A percentile compares a stretch with the other conserved stretches of the same genome.
phyloP scores from a whole-genome alignment of 2,888 invertebrate genomes.

The Callimorpha dominula region DNA sequence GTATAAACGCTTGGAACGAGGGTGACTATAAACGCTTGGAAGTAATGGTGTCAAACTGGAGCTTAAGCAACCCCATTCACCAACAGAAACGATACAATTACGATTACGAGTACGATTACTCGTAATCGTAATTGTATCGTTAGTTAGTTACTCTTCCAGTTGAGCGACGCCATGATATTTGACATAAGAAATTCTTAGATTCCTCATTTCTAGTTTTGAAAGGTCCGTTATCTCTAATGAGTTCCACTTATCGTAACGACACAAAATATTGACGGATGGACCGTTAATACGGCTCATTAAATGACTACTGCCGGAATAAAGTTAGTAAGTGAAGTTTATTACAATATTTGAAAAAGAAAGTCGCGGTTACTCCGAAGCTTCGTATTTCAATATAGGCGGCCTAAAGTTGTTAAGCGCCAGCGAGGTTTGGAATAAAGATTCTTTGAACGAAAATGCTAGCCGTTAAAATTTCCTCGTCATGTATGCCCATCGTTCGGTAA shows the following conservation, averaged over 20 bases:
- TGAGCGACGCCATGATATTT: background rate
- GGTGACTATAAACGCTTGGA: background rate
- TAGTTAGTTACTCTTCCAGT: background rate
- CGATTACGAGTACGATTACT: background rate
- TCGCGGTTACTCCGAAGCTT: background rate
- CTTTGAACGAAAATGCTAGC: background rate
- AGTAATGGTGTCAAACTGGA: background rate
- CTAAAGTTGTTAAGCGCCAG: background rate
- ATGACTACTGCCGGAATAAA: background rate
- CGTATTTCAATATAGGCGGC: background rate
- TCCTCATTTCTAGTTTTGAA: background rate
- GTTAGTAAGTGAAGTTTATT: too few species aligned
- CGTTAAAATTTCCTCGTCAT: constrained; percentile 29
- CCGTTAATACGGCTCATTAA: background rate
- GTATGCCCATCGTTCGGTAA: constrained; percentile 37
- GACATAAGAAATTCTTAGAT: background rate
- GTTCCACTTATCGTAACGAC: background rate
- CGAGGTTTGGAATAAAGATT: background rate
- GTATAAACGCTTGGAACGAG: background rate
- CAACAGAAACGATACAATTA: background rate
- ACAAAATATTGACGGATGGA: background rate
- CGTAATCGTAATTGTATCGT: background rate
- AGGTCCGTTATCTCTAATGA: background rate
- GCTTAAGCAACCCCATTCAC: background rate
- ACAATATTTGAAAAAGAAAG: too few species aligned